Conservation (phyloP, 1,140 invertebrate genomes). For the Oncopodura yosiiana region DNA sequence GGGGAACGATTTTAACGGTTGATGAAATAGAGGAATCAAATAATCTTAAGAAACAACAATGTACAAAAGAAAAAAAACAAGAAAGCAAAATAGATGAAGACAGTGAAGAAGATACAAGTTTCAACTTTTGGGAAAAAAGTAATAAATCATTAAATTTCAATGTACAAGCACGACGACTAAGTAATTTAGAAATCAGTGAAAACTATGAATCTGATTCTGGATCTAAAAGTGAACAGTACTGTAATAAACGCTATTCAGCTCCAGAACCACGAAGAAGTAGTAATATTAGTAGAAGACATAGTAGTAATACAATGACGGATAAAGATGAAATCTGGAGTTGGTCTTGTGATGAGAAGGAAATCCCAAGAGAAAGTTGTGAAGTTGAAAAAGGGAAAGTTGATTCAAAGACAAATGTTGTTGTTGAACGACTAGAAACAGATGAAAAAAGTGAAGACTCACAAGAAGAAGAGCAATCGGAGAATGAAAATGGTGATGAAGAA, state of each 20-base stretch:
- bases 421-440: not conserved
- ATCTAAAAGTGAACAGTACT: not conserved
- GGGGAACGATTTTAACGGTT: not conserved
- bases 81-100: constrained; percentile 20
- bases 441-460: not conserved
- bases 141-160: too few relatives aligned
- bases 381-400: constrained; percentile 21
- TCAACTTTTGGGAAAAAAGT: constrained; percentile 26
- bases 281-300: not conserved
- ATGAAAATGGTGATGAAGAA: not conserved
- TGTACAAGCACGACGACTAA: constrained; percentile 16
- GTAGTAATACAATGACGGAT: too few relatives aligned
- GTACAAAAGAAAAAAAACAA: constrained; percentile 3
- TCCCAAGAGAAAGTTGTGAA: too few relatives aligned
- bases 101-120: constrained; percentile 19
- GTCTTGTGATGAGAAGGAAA: too few relatives aligned
- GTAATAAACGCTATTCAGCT: not conserved
- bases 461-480: not conserved
- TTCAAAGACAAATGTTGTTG: constrained; percentile 4
- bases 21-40: not conserved
- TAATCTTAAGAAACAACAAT: not conserved
- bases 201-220: constrained; percentile 22
- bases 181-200: constrained; percentile 25
- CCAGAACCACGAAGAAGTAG: not conserved
- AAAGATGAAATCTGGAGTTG: too few relatives aligned